A percentile compares a stretch with the other conserved stretches of the same genome.
Conservation (phyloP, 2,797 vertebrate species). For the Pangasius djambal region DNA sequence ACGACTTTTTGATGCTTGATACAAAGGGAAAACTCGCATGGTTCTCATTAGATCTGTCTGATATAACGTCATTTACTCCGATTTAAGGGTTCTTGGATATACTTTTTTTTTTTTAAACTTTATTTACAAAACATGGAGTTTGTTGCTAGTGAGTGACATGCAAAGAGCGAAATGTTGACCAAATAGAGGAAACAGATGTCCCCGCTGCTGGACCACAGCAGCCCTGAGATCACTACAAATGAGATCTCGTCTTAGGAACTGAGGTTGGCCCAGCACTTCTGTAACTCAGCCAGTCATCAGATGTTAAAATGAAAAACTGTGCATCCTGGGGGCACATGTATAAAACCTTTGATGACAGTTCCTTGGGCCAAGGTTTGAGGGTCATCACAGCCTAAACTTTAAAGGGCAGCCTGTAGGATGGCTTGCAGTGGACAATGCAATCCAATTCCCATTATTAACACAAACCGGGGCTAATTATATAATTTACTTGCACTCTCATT, state of each 20-base stretch:
- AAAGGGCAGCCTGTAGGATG: background rate
- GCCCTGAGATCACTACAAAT: no score
- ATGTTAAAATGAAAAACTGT: background rate
- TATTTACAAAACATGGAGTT: no score
- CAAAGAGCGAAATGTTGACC: background rate
- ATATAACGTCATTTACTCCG: no score
- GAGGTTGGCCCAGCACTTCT: background rate
- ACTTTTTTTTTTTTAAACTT: no score
- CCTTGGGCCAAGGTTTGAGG: background rate
- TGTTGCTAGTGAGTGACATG: no score
- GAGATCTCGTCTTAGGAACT: background rate
- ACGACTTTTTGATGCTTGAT: no score
- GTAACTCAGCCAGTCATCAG: background rate
- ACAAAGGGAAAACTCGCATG: no score
- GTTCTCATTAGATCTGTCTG: no score
- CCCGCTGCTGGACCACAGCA: no score
- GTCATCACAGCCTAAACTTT: background rate
- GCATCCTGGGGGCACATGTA: background rate
- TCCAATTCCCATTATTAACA: background rate
- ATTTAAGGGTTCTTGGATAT: no score
- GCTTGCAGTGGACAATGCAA: background rate
- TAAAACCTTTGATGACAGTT: background rate
- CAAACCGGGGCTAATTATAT: background rate
- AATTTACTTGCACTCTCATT: background rate
- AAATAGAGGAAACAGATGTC: background rate